phyloP scores from a whole-genome alignment of 2,797 vertebrate species.

The Spea hammondii region DNA sequence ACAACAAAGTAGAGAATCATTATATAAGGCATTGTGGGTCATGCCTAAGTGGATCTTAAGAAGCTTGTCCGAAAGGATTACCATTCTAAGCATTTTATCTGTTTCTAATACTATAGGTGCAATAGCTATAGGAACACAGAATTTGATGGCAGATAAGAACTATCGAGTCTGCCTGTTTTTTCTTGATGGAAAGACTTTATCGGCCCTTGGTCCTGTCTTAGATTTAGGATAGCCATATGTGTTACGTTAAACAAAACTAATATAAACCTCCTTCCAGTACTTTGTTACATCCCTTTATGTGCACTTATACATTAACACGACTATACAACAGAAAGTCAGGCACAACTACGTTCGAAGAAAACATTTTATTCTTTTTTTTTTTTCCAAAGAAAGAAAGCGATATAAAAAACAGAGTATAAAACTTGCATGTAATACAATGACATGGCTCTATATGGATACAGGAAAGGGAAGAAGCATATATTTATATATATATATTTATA shows the following conservation, averaged over 20 bases:
- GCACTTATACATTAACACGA: too few relatives aligned
- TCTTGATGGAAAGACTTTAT: too few relatives aligned
- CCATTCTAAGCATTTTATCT: background rate
- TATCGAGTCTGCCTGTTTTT: too few relatives aligned
- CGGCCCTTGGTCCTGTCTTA: too few relatives aligned
- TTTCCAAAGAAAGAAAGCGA: conserved; percentile 52
- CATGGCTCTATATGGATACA: conserved; percentile 48
- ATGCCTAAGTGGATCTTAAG: conserved; percentile 10
- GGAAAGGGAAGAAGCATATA: conserved; percentile 61
- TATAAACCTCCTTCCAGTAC: too few relatives aligned
- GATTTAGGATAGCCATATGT: too few relatives aligned
- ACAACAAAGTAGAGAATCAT: too few relatives aligned
- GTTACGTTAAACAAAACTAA: too few relatives aligned
- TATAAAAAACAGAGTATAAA: conserved; percentile 54
- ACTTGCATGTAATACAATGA: conserved; percentile 53
- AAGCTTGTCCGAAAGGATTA: conserved; percentile 25
- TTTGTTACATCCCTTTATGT: too few relatives aligned
- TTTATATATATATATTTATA: conserved; percentile 57
- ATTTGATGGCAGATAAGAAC: too few relatives aligned
- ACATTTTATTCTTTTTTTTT: conserved; percentile 51
- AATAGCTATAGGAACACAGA: too few relatives aligned
- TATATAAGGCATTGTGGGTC: background rate
- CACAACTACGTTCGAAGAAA: conserved; percentile 41
- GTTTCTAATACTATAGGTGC: background rate
- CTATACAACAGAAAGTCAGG: background rate